Conservation (phyloP, 2,113 vertebrate species). For the Camelus bactrianus region DNA sequence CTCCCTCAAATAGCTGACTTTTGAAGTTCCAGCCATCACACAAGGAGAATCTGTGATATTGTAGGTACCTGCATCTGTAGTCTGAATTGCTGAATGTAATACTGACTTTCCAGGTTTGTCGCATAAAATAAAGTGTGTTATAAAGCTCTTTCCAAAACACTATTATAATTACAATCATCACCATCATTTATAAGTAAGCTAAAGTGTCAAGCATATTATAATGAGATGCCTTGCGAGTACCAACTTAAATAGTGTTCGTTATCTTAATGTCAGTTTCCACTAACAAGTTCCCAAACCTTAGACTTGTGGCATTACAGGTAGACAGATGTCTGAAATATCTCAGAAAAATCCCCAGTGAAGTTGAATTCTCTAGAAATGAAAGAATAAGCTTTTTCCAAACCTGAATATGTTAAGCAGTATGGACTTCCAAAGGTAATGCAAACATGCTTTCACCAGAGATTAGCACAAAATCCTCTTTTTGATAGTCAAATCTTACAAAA, state of each 20-base stretch:
- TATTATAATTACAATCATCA: background rate
- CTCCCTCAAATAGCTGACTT: background rate
- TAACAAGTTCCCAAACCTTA: background rate
- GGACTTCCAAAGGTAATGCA: constrained; percentile 42
- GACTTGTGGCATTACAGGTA: background rate
- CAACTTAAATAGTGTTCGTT: background rate
- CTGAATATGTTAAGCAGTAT: constrained; percentile 29
- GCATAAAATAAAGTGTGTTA: background rate
- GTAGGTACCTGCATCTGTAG: background rate
- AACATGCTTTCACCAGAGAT: constrained; percentile 41
- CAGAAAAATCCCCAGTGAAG: background rate
- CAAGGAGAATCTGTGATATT: background rate
- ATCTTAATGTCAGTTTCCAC: background rate
- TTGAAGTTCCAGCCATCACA: background rate
- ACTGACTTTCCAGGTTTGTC: background rate
- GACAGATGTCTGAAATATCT: background rate
- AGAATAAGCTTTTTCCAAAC: constrained; percentile 23
- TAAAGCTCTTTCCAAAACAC: background rate
- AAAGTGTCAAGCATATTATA: background rate
- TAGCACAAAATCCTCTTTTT: constrained; percentile 60
- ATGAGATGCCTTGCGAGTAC: background rate
- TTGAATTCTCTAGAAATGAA: constrained; percentile 42
- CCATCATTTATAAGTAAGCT: background rate
- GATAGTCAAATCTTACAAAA: constrained; percentile 63
- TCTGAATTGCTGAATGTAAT: background rate